These are phyloP conservation scores for Cotesia glomerata DNA, from an alignment of 1,140 invertebrate species.

Conservation along the genomic window DNA sequence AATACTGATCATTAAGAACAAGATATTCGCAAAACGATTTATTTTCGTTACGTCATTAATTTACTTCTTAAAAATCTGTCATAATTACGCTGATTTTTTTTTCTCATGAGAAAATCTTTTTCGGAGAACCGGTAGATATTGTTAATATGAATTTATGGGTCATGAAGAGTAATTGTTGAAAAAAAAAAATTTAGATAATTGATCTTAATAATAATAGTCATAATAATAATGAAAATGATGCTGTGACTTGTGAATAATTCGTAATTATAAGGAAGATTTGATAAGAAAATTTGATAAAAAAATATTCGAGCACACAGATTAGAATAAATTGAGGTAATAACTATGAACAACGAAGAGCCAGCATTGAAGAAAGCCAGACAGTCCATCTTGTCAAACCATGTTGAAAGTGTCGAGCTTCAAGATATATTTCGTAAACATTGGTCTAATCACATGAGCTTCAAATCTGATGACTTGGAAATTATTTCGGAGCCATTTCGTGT, in stretches of 20 bases:
- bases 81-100: too few relatives aligned
- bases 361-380: slow-evolving; percentile 36
- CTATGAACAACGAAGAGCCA: slow-evolving; percentile 35
- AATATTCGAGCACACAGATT: background rate
- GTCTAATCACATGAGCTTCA: slow-evolving; percentile 41
- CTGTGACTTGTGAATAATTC: background rate
- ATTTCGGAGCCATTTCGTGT: slow-evolving; percentile 63
- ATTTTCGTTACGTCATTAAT: too few relatives aligned
- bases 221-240: too few relatives aligned
- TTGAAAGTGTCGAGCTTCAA: slow-evolving; percentile 41
- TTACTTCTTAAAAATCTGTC: too few relatives aligned
- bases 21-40: too few relatives aligned
- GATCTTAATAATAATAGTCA: too few relatives aligned
- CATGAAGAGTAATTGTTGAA: too few relatives aligned
- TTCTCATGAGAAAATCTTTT: too few relatives aligned
- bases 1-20: background rate
- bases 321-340: background rate
- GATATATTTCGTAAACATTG: slow-evolving; percentile 52
- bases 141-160: too few relatives aligned
- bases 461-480: slow-evolving; percentile 50
- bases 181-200: too few relatives aligned
- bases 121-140: too few relatives aligned
- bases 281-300: background rate
- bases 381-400: slow-evolving; percentile 42
- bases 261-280: background rate